phyloP scores from a whole-genome alignment of 2,888 invertebrate genomes.

The Exephanes ischioxanthus region DNA sequence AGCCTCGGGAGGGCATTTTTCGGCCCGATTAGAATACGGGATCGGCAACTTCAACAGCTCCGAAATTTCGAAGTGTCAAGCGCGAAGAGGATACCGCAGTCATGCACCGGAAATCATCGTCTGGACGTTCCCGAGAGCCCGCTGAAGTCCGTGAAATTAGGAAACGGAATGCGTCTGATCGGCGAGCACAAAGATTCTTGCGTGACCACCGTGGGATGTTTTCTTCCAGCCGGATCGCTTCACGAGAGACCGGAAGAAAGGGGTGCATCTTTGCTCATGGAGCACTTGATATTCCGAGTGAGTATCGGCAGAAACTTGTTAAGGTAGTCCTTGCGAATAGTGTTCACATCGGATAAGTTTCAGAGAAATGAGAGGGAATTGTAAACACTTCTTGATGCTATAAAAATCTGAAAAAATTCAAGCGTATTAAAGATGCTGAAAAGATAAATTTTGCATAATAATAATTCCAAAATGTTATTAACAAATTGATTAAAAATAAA shows the following conservation, averaged over 20 bases:
- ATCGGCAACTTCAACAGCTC: constrained; percentile 12
- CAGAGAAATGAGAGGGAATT: too few species aligned
- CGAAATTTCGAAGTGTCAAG: constrained; percentile 11
- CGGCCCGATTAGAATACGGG: constrained; percentile 27
- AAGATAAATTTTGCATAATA: too few species aligned
- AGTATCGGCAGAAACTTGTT: constrained; percentile 7
- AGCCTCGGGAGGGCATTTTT: constrained; percentile 28
- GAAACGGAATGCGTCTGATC: constrained; percentile 74
- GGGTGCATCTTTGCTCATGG: constrained; percentile 75
- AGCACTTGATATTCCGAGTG: constrained; percentile 76
- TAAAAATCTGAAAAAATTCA: too few species aligned
- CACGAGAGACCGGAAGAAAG: constrained; percentile 73
- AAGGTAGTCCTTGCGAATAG: too few species aligned
- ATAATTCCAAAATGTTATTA: too few species aligned
- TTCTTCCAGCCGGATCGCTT: constrained; percentile 75
- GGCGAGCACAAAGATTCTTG: constrained; percentile 71
- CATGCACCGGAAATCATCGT: background rate
- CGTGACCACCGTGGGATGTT: constrained; percentile 73
- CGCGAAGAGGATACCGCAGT: background rate
- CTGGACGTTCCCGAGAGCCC: constrained; percentile 62
- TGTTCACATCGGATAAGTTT: too few species aligned
- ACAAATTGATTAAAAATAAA: too few species aligned
- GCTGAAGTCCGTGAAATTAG: constrained; percentile 69
- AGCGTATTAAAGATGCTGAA: too few species aligned
- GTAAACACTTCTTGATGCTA: too few species aligned